Evolutionary conservation across 2,797 vertebrate genomes (phyloP), one percentile per base, ranked within the genome.

Genomic region (Onychomys torridus): DNA sequence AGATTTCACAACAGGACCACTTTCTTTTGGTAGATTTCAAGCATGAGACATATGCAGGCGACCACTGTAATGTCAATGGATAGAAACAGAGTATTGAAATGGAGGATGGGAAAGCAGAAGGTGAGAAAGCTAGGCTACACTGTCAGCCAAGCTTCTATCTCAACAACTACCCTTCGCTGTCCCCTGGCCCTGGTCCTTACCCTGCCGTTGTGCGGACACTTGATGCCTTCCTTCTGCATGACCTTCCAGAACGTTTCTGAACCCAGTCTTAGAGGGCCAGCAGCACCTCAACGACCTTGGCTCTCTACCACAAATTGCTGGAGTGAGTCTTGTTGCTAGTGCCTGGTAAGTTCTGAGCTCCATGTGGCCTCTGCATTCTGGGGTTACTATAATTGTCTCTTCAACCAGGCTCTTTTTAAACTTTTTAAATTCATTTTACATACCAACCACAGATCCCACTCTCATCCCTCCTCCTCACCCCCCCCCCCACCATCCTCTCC

Each of bases 21-120:
- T 93, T 96, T 78, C 37, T 88, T 78, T 89, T 79, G 76, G 76
- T 79, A 88, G 91, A 89, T 87, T 95, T 96, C 46, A 90, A 13
- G 17, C 19, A 89, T n/a, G 83, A 27, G n/a, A 14, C 5, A 86
- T 40, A 71, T 17, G 65, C 2, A 77, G 76, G 76, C 5, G 34
- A 23, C 37, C n/a, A 67, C 3, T 52, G 61, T 52, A 63, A 52
- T 13, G 85, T 11, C 16, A 40, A 65, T 0, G 10, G 91, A 61
- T 37, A 34, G 43, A 94, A 94, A 82, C 7, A 52, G 78, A 55
- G n/a, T 16, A 52, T 25, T 90, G 46, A 63, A 84, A 63, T 73
- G 4, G 43, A 76, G 52, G 32, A 40, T 23, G n/a, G 76, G 76
- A 65, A 37, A 5, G 23, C 17, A 43, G 17, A 46, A 69, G 65